These are phyloP conservation scores for Tanaodytes sp. DNA, from an alignment of 2,888 invertebrate genomes.

Conservation along the genomic window DNA sequence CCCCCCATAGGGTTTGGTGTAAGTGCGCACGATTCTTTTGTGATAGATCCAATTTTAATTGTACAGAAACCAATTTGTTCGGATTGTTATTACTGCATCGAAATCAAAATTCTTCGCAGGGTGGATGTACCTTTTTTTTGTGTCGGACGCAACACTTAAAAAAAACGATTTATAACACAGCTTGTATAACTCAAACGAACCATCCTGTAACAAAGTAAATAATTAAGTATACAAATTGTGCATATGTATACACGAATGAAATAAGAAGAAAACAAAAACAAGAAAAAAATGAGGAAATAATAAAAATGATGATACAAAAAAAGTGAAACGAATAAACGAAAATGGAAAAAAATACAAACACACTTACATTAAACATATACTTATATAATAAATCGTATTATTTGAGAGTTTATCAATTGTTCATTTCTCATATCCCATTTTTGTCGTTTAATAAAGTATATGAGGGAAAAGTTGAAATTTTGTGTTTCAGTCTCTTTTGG, in stretches of 20 bases:
- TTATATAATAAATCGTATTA: slow-evolving; percentile 67
- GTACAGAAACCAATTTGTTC: no score
- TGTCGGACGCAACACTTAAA: no score
- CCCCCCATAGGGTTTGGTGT: not conserved
- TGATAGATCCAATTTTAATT: no score
- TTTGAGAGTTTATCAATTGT: slow-evolving; percentile 61
- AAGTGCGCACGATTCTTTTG: slow-evolving; percentile 19
- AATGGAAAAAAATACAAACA: slow-evolving; percentile 43
- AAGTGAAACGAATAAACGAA: not conserved
- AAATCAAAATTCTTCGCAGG: no score
- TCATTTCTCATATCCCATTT: slow-evolving; percentile 51
- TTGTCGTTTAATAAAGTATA: slow-evolving; percentile 42
- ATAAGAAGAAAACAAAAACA: no score
- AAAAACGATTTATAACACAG: slow-evolving; percentile 27
- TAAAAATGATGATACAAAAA: not conserved
- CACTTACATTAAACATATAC: slow-evolving; percentile 55
- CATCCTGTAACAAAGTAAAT: slow-evolving; percentile 37
- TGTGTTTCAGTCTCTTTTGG: slow-evolving; percentile 77
- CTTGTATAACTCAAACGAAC: slow-evolving; percentile 34
- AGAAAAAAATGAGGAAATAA: no score
- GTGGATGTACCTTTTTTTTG: no score
- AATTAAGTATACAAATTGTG: slow-evolving; percentile 25
- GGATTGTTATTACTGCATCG: no score
- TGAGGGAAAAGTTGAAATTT: slow-evolving; percentile 19
- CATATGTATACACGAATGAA: slow-evolving; percentile 44